phyloP scores from a whole-genome alignment of 2,888 invertebrate species.

The Habrosyne pyritoides region DNA sequence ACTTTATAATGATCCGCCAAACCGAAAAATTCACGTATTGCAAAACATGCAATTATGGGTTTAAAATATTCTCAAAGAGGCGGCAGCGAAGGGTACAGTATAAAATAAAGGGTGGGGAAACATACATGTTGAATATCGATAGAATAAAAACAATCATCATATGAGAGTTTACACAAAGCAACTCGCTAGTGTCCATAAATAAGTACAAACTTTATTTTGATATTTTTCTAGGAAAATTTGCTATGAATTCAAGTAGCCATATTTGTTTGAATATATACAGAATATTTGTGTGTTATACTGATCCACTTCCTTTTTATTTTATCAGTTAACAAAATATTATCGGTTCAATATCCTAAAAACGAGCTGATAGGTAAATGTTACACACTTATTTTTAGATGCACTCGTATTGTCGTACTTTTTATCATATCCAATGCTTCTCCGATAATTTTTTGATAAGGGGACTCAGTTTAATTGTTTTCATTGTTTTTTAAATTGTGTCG shows the following conservation, averaged over 20 bases:
- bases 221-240: neutral
- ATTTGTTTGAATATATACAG: neutral
- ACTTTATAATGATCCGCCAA: constrained; percentile 71
- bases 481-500: neutral
- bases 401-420: neutral
- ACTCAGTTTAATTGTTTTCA: neutral
- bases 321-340: neutral
- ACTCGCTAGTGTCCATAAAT: no score
- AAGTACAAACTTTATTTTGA: no score
- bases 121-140: constrained; percentile 5
- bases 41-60: constrained; percentile 74
- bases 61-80: constrained; percentile 51
- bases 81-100: constrained; percentile 30
- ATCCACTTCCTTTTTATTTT: neutral
- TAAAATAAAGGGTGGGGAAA: constrained; percentile 18
- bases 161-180: no score
- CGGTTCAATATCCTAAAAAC: constrained; percentile 27
- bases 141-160: neutral
- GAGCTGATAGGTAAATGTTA: constrained; percentile 15
- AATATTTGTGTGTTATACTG: neutral
- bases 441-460: neutral
- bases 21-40: constrained; percentile 68
- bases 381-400: neutral
- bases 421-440: neutral
- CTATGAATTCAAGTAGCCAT: neutral